Evolutionary conservation across 2,888 invertebrate genomes (phyloP).

Genomic region (Spatulosminthurus flaviceps): DNA sequence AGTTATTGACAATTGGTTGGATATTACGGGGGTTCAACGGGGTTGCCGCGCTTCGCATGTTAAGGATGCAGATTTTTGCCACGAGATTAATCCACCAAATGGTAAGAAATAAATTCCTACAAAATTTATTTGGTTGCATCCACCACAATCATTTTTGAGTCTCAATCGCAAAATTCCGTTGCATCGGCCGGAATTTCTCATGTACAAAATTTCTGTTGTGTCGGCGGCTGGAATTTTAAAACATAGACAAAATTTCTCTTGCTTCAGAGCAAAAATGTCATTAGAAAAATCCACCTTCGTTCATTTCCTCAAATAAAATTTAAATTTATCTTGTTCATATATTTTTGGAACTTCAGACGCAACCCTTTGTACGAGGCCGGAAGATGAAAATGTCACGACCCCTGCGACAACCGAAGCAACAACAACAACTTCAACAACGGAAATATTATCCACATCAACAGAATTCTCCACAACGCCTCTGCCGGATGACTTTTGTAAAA

Average conservation of each 20-base stretch:
- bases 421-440: background rate
- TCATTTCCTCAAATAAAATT: no score
- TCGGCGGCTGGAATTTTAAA: no score
- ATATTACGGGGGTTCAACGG: background rate
- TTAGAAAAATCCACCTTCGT: no score
- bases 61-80: background rate
- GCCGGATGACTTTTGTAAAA: constrained; percentile 18
- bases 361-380: background rate
- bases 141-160: no score
- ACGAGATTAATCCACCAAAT: constrained; percentile 29
- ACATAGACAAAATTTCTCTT: no score
- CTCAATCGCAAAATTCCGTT: no score
- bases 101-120: constrained; percentile 26
- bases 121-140: background rate
- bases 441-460: background rate
- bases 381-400: background rate
- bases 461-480: background rate
- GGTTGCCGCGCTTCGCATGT: background rate
- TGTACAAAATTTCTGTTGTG: no score
- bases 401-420: background rate
- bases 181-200: no score
- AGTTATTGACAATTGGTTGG: background rate
- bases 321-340: no score
- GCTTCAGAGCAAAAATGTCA: no score
- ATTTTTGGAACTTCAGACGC: background rate